Conservation (phyloP, 2,797 vertebrate genomes). For the Chaetophractus vellerosus region DNA sequence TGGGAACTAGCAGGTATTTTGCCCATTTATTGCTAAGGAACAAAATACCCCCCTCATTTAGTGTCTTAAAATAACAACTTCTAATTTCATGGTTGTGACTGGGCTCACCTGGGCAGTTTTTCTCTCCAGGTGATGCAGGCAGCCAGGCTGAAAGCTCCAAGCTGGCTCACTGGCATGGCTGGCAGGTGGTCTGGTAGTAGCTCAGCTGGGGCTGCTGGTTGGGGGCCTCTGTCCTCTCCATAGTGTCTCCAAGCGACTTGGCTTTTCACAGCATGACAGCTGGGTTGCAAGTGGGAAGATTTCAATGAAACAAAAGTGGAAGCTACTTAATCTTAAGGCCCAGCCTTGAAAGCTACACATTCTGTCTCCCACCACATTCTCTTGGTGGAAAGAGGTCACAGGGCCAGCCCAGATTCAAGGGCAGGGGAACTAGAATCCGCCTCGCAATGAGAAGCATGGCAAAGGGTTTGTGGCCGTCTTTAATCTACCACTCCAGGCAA, state of each 20-base stretch:
- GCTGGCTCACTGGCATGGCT: not conserved
- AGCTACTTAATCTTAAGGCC: not conserved
- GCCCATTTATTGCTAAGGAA: not conserved
- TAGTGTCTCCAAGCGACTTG: not conserved
- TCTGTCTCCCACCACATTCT: not conserved
- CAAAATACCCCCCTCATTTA: not conserved
- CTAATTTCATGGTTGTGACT: not conserved
- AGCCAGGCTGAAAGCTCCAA: not conserved
- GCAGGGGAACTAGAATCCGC: not conserved
- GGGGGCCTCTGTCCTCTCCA: not conserved
- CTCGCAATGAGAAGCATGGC: not conserved
- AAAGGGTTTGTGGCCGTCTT: not conserved
- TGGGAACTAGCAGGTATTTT: not conserved
- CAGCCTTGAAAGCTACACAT: not conserved
- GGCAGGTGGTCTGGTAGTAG: not conserved
- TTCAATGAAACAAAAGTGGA: not conserved
- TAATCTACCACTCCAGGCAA: not conserved
- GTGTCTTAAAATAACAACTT: not conserved
- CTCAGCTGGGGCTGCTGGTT: not conserved
- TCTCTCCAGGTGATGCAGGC: fast-evolving
- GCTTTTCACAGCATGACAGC: not conserved
- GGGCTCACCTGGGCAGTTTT: not conserved
- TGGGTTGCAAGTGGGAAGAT: not conserved
- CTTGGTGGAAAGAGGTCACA: not conserved
- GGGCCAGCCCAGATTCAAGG: not conserved